Base-by-base conservation (phyloP, 2,888 invertebrate genomes). In the Resseliella maxima region DNA sequence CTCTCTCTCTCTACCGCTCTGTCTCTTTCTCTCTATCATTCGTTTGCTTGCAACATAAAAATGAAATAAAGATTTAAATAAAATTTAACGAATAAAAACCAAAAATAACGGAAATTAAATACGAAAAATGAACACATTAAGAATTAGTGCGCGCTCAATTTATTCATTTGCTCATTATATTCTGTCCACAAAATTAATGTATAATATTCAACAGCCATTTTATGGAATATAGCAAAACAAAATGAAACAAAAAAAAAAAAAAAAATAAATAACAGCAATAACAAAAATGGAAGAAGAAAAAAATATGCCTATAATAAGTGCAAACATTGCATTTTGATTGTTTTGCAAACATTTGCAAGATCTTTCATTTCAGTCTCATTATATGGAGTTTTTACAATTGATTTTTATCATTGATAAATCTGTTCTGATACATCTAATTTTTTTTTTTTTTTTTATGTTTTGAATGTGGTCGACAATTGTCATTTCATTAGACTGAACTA, bases 81-180 rank as follows among this genome's bases (percentile, higher is more conserved):
- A 50, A 12, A 50, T 50, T 50, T 18, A 50, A 10, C 50, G 50
- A 50, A 50, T 50, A 2, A 24, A n/a, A 24, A 59, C 6, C 5
- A 24, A 59, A 59, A 59, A 59, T 50, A 59, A 24, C 59, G 8
- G 59, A 59, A n/a, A 59, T 24, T 59, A 59, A 59, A 59, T 59
- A 24, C 24, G 59, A 24, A 24, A 59, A 50, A 50, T 18, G 46
- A 24, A 59, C 59, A 59, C n/a, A 59, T 24, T 50, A 3, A 24
- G n/a, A 2, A 59, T 41, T 12, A 59, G 24, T 18, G 46, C 8
- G 18, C 8, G n/a, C 18, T 8, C 2, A 50, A 15, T 50, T 50
- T 50, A 50, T 50, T 50, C 46, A 18, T 18, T 2, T 18, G 46
- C 46, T 50, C 46, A 50, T 50, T 50, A 50, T 50, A n/a, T 50